Base-by-base conservation (phyloP, 2,888 invertebrate species). In the Deilephila porcellus region DNA sequence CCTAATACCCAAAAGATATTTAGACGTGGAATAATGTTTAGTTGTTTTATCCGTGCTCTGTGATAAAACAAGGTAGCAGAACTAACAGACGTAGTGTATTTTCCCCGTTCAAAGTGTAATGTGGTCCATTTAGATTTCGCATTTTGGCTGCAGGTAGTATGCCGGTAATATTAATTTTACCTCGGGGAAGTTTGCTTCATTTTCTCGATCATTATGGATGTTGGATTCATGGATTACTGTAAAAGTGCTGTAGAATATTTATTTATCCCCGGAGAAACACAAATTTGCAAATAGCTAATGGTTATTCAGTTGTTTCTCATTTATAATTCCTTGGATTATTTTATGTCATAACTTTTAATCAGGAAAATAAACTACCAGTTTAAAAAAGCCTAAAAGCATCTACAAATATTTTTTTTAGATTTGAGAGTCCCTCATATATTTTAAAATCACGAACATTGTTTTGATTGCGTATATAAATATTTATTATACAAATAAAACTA, bases 141-240 rank as follows among this genome's bases (percentile, higher is more conserved):
- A 56, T n/a, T 17, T 56, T 45, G 45, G 45, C 14, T 0, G 45
- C 11, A 45, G 45, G n/a, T n/a, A 56, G 56, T 56, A 56, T n/a
- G n/a, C n/a, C 56, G 56, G 56, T 56, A 25, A 53, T 19, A n/a
- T n/a, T 56, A 56, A 56, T n/a, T n/a, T 56, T n/a, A n/a, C 17
- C 56, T 56, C n/a, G 19, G 56, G 56, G 56, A 56, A 56, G 56
- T 19, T 56, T 56, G 56, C 56, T 56, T 56, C 56, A 56, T 56
- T 56, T 56, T 56, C 56, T 56, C 56, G 56, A n/a, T 5, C n/a
- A 56, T 56, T n/a, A 56, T 56, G 56, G 17, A 56, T n/a, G 56
- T n/a, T n/a, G 19, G 56, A 56, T 17, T 56, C 56, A 56, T 56
- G 56, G n/a, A 56, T n/a, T 56, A 56, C 17, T 1, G 19, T 56